Percentiles rank a stretch among this genome's conserved stretches.
phyloP scores from a whole-genome alignment of 1,140 invertebrate species.

The Aphidius gifuensis region DNA sequence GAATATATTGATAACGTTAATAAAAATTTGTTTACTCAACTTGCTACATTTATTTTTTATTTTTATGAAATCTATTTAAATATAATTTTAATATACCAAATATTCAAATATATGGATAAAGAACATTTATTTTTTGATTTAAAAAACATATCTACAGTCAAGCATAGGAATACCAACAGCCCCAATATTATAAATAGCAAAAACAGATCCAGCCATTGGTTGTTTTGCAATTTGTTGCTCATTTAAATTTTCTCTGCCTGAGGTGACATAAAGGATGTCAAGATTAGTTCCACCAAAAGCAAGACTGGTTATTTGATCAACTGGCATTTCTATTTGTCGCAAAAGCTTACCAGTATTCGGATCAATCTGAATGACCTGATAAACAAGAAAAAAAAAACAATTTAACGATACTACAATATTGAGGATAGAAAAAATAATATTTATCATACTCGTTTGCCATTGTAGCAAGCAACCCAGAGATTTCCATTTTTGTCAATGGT shows the following conservation, averaged over 20 bases:
- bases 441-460: conserved; percentile 52
- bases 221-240: conserved; percentile 52
- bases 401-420: background rate
- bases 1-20: too few relatives aligned
- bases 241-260: conserved; percentile 46
- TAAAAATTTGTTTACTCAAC: too few relatives aligned
- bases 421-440: background rate
- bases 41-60: too few relatives aligned
- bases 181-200: conserved; percentile 66
- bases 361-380: conserved; percentile 59
- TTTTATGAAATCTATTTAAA: too few relatives aligned
- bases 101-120: too few relatives aligned
- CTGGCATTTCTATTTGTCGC: conserved; percentile 64
- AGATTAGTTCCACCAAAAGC: conserved; percentile 62
- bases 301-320: conserved; percentile 60
- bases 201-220: conserved; percentile 68
- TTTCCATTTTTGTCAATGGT: conserved; percentile 65
- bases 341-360: conserved; percentile 57
- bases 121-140: too few relatives aligned
- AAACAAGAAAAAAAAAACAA: conserved; percentile 13
- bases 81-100: too few relatives aligned
- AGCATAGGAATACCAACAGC: conserved; percentile 54
- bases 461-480: conserved; percentile 64
- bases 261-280: conserved; percentile 56
- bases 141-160: background rate